A percentile compares a stretch with the other conserved stretches of the same genome.
Evolutionary conservation across 2,797 vertebrate species (phyloP).

Genomic region (Sphaeramia orbicularis): DNA sequence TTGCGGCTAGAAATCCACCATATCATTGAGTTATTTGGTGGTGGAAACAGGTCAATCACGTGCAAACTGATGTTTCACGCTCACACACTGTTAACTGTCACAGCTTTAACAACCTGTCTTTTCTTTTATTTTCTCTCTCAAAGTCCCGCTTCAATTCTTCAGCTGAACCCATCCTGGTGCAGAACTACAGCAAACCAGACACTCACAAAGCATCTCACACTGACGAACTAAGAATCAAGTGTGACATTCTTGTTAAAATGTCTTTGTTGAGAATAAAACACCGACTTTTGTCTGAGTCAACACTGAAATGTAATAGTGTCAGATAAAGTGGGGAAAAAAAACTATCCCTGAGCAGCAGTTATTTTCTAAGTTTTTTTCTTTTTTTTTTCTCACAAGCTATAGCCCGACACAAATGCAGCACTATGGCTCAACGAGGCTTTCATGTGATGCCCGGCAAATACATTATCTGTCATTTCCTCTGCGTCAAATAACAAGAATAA

Average conservation of each 20-base stretch:
- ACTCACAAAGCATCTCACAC: conserved; percentile 62
- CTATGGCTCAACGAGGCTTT: conserved; percentile 58
- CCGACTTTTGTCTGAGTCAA: conserved; percentile 46
- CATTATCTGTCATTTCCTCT: conserved; percentile 74
- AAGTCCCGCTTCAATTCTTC: conserved; percentile 34
- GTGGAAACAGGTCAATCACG: conserved; percentile 66
- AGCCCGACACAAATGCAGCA: conserved; percentile 46
- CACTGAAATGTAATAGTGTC: conserved; percentile 41
- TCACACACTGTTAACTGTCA: conserved; percentile 71
- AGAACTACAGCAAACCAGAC: conserved; percentile 56
- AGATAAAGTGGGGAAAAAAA: conserved; percentile 27
- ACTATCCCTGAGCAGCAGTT: conserved; percentile 20
- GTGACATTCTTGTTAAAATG: conserved; percentile 55
- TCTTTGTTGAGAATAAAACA: conserved; percentile 61
- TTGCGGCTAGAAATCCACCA: conserved; percentile 67
- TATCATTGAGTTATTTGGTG: conserved; percentile 83
- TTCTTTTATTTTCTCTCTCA: conserved; percentile 50
- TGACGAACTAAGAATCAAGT: conserved; percentile 57
- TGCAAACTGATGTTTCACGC: conserved; percentile 74
- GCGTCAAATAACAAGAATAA: conserved; percentile 73
- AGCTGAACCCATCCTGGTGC: conserved; percentile 36
- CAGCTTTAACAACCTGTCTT: conserved; percentile 55
- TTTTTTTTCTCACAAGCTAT: conserved; percentile 40
- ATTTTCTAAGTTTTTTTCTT: conserved; percentile 12
- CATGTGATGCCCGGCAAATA: conserved; percentile 61